phyloP scores from a whole-genome alignment of 2,797 vertebrate species.

The Hapalemur alaotrensis region DNA sequence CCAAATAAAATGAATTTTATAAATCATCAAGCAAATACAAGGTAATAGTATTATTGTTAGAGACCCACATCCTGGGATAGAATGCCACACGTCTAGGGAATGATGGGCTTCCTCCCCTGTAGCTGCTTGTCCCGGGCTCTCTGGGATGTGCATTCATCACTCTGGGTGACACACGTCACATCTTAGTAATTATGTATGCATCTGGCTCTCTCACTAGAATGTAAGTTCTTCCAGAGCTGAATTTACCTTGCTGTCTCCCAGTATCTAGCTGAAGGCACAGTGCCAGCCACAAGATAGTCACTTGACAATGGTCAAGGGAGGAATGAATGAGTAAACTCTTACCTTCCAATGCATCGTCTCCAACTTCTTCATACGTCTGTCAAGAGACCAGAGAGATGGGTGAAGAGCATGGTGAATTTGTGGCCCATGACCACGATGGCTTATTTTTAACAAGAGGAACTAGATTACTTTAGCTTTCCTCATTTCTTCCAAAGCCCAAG shows the following conservation, averaged over 20 bases:
- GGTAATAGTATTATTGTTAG: not conserved
- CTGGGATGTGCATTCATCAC: not conserved
- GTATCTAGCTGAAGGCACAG: not conserved
- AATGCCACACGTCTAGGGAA: not conserved
- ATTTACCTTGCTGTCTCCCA: not conserved
- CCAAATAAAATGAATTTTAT: not conserved
- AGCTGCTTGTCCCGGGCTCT: not conserved
- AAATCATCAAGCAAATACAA: not conserved
- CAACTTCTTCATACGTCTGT: slow-evolving; percentile 88
- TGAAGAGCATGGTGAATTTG: not conserved
- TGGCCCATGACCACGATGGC: not conserved
- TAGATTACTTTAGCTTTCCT: not conserved
- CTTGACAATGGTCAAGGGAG: not conserved
- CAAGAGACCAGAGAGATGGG: slow-evolving; percentile 68
- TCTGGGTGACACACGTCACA: not conserved
- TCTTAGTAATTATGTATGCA: not conserved
- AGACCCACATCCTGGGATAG: not conserved
- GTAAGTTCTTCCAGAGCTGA: not conserved
- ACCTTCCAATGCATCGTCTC: slow-evolving; percentile 92
- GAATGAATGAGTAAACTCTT: not conserved
- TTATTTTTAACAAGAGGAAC: not conserved
- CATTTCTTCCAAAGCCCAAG: not conserved
- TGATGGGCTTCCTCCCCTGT: fast-evolving
- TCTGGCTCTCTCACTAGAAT: not conserved
- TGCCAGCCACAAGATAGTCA: not conserved